A percentile compares a stretch with the other conserved stretches of the same genome.
phyloP scores from a whole-genome alignment of 2,888 invertebrate species.

The Teleogryllus oceanicus region DNA sequence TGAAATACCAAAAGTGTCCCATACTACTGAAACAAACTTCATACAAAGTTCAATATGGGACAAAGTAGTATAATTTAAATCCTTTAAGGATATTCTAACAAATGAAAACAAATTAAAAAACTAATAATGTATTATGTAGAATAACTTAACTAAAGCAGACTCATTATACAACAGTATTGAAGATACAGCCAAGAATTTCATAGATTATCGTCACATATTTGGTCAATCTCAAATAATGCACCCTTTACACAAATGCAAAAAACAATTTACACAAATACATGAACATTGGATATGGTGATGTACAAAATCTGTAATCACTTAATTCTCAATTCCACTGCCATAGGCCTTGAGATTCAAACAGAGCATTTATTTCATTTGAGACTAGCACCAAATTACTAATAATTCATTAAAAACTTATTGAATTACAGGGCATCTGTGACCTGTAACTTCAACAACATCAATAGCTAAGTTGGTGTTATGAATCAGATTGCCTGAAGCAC shows the following conservation, averaged over 20 bases:
- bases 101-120: neutral
- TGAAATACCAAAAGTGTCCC: constrained; percentile 20
- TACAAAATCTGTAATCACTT: neutral
- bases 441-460: neutral
- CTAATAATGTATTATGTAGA: neutral
- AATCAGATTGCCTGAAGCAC: too few relatives aligned
- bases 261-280: neutral
- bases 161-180: too few relatives aligned
- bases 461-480: neutral
- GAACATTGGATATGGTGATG: neutral
- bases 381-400: constrained; percentile 4
- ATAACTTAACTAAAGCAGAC: too few relatives aligned
- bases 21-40: constrained; percentile 31
- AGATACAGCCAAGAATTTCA: too few relatives aligned
- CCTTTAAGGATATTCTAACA: neutral
- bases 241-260: neutral
- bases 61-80: neutral
- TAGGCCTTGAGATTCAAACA: neutral
- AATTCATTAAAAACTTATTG: too few relatives aligned
- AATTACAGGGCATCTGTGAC: too few relatives aligned
- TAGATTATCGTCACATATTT: neutral
- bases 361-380: neutral
- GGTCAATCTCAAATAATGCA: neutral
- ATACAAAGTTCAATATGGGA: neutral
- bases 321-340: neutral